Conservation (phyloP, 2,797 vertebrate species). For the Anas capensis region DNA sequence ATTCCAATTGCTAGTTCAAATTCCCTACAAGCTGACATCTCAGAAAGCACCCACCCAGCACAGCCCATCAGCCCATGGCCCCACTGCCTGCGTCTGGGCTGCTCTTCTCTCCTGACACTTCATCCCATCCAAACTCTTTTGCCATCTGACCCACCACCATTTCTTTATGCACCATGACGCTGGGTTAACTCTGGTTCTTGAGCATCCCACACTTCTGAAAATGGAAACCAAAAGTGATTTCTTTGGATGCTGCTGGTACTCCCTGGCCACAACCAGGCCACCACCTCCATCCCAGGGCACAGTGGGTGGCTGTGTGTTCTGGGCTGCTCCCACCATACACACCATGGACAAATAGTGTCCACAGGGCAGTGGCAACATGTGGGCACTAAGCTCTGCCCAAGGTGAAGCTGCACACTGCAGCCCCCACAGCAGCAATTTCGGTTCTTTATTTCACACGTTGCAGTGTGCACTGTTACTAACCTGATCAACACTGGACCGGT, state of each 20-base stretch:
- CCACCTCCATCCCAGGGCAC: accelerated
- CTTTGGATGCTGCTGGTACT: neutral
- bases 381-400: neutral
- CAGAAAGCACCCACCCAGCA: too few relatives aligned
- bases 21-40: too few relatives aligned
- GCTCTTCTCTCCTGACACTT: too few relatives aligned
- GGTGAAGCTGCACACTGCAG: neutral
- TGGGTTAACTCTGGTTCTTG: too few relatives aligned
- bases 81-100: too few relatives aligned
- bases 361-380: neutral
- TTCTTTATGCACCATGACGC: too few relatives aligned
- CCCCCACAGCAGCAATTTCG: neutral
- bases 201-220: too few relatives aligned
- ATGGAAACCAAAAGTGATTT: too few relatives aligned
- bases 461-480: neutral
- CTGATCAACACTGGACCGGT: neutral
- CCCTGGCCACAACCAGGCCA: neutral
- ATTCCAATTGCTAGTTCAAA: too few relatives aligned
- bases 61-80: too few relatives aligned
- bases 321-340: neutral
- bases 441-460: neutral
- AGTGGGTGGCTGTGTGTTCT: accelerated
- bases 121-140: too few relatives aligned
- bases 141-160: too few relatives aligned
- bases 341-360: accelerated